These are phyloP conservation scores for Salpingus planirostris DNA, from an alignment of 2,888 invertebrate species.

Conservation along the genomic window DNA sequence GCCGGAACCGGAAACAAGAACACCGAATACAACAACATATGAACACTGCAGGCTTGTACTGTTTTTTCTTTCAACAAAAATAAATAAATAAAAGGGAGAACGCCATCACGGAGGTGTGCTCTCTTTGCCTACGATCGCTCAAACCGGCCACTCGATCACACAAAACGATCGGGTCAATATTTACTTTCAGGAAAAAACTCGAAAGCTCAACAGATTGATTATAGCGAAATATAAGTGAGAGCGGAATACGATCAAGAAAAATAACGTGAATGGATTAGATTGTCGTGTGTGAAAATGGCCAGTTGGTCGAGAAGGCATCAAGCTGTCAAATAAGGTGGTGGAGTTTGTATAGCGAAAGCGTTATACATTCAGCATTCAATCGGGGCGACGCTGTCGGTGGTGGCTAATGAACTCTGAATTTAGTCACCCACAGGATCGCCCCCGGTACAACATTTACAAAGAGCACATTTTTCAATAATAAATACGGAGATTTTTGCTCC, in stretches of 20 bases:
- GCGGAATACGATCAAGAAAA: no score
- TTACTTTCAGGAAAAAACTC: no score
- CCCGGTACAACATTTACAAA: conserved; percentile 9
- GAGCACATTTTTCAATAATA: no score
- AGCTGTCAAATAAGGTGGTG: conserved; percentile 14
- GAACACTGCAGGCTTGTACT: conserved; percentile 29
- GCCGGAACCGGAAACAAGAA: conserved; percentile 42
- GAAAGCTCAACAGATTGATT: no score
- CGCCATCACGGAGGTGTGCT: conserved; percentile 3
- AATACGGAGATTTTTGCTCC: no score
- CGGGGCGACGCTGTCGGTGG: conserved; percentile 12
- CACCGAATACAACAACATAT: conserved; percentile 37
- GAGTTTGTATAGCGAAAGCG: conserved; percentile 25
- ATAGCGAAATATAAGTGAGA: no score
- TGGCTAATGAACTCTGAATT: conserved; percentile 4
- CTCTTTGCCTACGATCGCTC: conserved; percentile 4
- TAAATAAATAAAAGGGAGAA: background rate
- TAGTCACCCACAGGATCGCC: no score
- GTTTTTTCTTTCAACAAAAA: no score
- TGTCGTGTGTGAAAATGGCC: conserved; percentile 23
- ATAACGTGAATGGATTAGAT: no score
- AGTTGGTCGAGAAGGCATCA: conserved; percentile 21
- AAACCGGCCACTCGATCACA: conserved; percentile 19
- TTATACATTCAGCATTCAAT: conserved; percentile 30
- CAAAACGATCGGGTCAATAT: no score